Base-by-base conservation (phyloP, 2,888 invertebrate species). In the Nowickia ferox region DNA sequence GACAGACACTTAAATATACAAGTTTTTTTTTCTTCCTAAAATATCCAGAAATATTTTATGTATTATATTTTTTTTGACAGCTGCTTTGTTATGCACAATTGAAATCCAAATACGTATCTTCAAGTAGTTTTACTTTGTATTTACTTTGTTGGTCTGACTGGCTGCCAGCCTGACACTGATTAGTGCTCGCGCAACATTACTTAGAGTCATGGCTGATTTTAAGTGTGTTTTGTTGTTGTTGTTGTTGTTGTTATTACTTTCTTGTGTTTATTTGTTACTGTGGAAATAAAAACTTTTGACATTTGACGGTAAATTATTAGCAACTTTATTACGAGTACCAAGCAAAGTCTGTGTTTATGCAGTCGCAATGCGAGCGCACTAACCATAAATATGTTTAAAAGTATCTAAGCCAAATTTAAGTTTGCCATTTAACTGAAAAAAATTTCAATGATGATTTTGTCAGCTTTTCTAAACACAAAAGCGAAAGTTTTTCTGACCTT, bases 261-360 rank as follows among this genome's bases (percentile, higher is more conserved):
- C 42, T 44, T 69, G 8, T 57, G 6, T 61, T 61, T 40, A 38
- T 17, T 81, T 66, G 40, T 74, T 65, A 38, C 15, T 74, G 57
- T 40, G 11, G 19, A 53, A 69, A 38, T 61, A 42, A 61, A 81
- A 85, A 83, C 86, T 86, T 86, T 86, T 86, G 86, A 86, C 86
- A 86, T 83, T 86, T 86, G 79, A 79, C 71, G 66, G 79, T 83
- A 82, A 85, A 85, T 78, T 83, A 79, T 86, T 79, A 83, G 79
- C 65, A 83, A 75, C 61, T 80, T 65, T 82, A 75, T 78, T 79
- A 30, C 30, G 1, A 30, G 6, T 30, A 75, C 15, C 61, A 69
- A 65, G 15, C 53, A 22, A 63, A 63, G 30, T 30, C 30, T 30
- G 0, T 4, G 30, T 30, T 30, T 30, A 22, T 1, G n/a, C 0